phyloP scores from a whole-genome alignment of 1,140 invertebrate genomes.

The Platyscapa corneri region DNA sequence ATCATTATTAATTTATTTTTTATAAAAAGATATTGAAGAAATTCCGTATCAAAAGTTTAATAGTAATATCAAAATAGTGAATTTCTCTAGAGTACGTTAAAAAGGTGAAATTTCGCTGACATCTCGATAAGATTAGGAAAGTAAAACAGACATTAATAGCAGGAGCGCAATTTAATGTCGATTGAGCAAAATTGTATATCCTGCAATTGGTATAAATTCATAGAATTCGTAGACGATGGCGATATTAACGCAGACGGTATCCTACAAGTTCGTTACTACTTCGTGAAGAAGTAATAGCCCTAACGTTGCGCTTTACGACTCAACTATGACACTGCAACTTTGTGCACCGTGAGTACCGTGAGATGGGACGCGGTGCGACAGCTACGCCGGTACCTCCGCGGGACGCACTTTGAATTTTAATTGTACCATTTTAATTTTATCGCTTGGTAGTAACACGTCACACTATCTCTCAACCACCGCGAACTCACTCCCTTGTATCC shows the following conservation, averaged over 20 bases:
- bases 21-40: no score
- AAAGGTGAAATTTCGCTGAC: no score
- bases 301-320: constrained; percentile 52
- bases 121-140: neutral
- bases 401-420: constrained; percentile 53
- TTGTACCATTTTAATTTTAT: constrained; percentile 54
- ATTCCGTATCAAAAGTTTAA: no score
- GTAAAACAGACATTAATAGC: neutral
- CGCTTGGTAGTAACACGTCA: constrained; percentile 34
- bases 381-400: no score
- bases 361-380: neutral
- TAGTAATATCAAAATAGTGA: no score
- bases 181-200: constrained; percentile 32
- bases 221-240: constrained; percentile 40
- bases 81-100: no score
- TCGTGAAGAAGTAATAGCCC: constrained; percentile 48
- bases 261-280: constrained; percentile 54
- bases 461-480: neutral
- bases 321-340: constrained; percentile 45
- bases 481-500: constrained; percentile 6
- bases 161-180: constrained; percentile 15
- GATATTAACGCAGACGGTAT: constrained; percentile 46
- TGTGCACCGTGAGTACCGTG: neutral
- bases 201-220: neutral
- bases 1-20: no score